A percentile compares a stretch with the other conserved stretches of the same genome.
These are phyloP conservation scores for Poeciliopsis retropinna DNA, from an alignment of 2,113 vertebrate genomes.

Conservation along the genomic window DNA sequence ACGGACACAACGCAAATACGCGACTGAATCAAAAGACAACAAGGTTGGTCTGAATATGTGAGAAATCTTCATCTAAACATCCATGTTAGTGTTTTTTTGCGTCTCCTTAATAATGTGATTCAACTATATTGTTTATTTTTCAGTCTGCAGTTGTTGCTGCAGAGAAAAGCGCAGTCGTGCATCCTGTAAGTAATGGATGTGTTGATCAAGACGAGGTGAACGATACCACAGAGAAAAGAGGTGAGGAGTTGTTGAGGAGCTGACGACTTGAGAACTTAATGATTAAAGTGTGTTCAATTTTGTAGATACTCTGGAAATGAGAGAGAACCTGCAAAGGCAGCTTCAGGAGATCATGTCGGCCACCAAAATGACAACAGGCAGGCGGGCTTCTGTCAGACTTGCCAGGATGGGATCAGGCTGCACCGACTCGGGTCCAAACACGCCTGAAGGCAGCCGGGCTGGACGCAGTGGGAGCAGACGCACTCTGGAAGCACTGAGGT, in stretches of 20 bases:
- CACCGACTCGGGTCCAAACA: conserved; percentile 80
- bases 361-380: conserved; percentile 85
- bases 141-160: conserved; percentile 47
- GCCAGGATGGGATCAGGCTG: conserved; percentile 77
- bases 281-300: conserved; percentile 46
- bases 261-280: neutral
- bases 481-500: conserved; percentile 93
- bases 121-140: neutral
- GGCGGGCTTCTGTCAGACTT: conserved; percentile 81
- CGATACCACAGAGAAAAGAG: conserved; percentile 78
- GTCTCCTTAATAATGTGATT: neutral
- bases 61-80: neutral
- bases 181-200: conserved; percentile 46
- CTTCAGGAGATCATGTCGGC: conserved; percentile 98
- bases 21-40: conserved; percentile 14
- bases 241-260: conserved; percentile 65
- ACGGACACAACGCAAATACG: conserved; percentile 45
- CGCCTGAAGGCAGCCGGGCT: conserved; percentile 80
- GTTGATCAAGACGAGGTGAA: conserved; percentile 44
- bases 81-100: neutral
- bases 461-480: conserved; percentile 85
- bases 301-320: conserved; percentile 92
- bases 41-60: conserved; percentile 33
- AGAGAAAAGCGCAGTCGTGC: conserved; percentile 43
- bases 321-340: conserved; percentile 92